Base-by-base conservation (phyloP, 2,797 vertebrate genomes). In the Ctenopoma kingsleyae region DNA sequence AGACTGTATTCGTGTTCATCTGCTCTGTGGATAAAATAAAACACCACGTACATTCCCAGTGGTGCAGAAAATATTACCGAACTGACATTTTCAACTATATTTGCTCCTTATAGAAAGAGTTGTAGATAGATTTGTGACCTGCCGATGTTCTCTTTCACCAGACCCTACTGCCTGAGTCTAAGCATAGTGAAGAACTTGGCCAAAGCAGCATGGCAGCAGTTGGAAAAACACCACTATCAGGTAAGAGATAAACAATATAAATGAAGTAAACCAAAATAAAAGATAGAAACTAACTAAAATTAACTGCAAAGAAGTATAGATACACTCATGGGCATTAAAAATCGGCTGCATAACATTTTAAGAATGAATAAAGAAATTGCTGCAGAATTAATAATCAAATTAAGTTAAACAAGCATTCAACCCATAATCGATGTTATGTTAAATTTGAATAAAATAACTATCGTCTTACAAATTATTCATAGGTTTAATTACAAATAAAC, bases 201-300 rank as follows among this genome's bases (percentile, higher is more conserved):
- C 81, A 91, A 23, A 71, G 81, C 82, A 91, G 82, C 56, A 93
- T 92, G 92, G 90, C 91, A 11, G 88, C 87, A 0, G 88, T 87
- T n/a, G 48, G 66, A 58, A 92, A 92, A 80, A 66, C 80, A 20
- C 80, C 90, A 3, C 74, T 84, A 15, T 82, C 91, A 85, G 92
- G 93, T 94, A 87, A 74, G 71, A 60, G 25, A 40, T 19, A 5
- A 11, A 57, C 6, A 6, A 16, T 43, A 0, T 56, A 6, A 32
- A 16, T 27, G 61, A 20, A 50, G 17, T 11, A 3, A 63, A 1
- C 9, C 55, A 16, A 35, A 44, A 22, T 13, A 2, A 11, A 46
- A 51, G 51, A 8, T 1, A 38, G 2, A 2, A 3, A 40, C 13
- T 40, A 23, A 27, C 7, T 7, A 17, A 22, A 47, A 8, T 30